A percentile compares a stretch with the other conserved stretches of the same genome.
These are phyloP conservation scores for Crotophaga sulcirostris DNA, from an alignment of 2,113 vertebrate species.

Conservation along the genomic window DNA sequence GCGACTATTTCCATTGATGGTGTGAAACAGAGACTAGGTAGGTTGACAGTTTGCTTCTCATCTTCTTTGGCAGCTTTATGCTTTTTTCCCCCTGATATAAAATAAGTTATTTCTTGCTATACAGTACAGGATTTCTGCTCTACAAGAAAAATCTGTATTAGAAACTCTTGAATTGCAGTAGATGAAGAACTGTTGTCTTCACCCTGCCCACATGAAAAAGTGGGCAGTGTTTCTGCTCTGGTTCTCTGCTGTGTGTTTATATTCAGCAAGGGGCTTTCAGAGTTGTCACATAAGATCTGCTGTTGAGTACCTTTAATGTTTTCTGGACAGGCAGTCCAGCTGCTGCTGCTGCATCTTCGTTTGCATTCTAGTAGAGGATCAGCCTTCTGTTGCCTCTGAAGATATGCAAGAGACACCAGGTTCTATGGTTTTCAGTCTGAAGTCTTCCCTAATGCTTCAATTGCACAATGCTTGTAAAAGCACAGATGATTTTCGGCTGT, in stretches of 20 bases:
- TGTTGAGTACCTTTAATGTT: background rate
- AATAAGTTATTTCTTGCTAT: background rate
- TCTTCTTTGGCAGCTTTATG: background rate
- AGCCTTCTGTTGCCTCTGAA: background rate
- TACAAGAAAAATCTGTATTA: background rate
- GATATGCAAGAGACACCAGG: background rate
- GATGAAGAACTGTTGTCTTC: background rate
- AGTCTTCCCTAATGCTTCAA: background rate
- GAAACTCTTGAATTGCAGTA: background rate
- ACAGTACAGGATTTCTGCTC: background rate
- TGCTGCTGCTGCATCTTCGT: background rate
- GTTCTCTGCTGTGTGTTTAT: background rate
- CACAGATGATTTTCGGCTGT: slow-evolving; percentile 14
- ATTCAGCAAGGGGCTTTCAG: background rate
- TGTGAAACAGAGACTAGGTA: background rate
- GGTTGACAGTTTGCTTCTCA: background rate
- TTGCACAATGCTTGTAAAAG: background rate
- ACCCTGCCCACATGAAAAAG: background rate
- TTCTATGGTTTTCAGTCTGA: background rate
- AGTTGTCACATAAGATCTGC: accelerated
- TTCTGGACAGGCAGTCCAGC: background rate
- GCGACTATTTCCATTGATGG: background rate
- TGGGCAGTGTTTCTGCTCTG: background rate
- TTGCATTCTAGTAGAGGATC: background rate
- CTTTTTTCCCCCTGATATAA: background rate